phyloP scores from a whole-genome alignment of 1,140 invertebrate genomes.

The Atta colombica region DNA sequence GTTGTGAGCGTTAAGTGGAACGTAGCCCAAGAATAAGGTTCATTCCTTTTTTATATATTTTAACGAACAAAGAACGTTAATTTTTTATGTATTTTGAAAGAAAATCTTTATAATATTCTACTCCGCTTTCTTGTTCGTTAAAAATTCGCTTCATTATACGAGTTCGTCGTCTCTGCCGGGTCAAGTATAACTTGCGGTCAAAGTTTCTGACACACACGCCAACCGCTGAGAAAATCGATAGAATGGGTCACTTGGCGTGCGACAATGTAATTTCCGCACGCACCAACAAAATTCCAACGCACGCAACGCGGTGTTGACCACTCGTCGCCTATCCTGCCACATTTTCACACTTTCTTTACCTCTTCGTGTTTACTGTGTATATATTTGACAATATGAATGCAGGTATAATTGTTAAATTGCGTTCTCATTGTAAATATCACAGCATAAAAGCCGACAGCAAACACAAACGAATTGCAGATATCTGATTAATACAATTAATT shows the following conservation, averaged over 20 bases:
- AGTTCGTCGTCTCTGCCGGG: background rate
- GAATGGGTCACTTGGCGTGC: slow-evolving; percentile 54
- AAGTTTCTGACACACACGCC: slow-evolving; percentile 55
- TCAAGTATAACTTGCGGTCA: slow-evolving; percentile 46
- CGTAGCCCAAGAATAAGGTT: too few species aligned
- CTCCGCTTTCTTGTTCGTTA: background rate
- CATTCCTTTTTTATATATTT: background rate
- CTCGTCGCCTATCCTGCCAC: slow-evolving; percentile 32
- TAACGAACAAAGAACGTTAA: background rate
- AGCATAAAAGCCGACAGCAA: background rate
- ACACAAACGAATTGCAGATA: background rate
- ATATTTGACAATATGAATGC: slow-evolving; percentile 16
- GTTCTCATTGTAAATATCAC: background rate
- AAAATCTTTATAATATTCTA: background rate
- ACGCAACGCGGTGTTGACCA: slow-evolving; percentile 29
- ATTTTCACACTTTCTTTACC: slow-evolving; percentile 49
- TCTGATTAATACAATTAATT: background rate
- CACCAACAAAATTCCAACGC: slow-evolving; percentile 53
- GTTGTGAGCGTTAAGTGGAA: too few species aligned
- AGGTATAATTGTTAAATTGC: background rate
- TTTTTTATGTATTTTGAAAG: background rate
- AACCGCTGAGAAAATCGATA: slow-evolving; percentile 55
- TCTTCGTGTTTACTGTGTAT: slow-evolving; percentile 16
- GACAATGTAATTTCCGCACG: slow-evolving; percentile 62
- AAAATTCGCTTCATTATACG: slow-evolving; percentile 17